phyloP scores from a whole-genome alignment of 2,888 invertebrate species.

The Tethea ocularis region DNA sequence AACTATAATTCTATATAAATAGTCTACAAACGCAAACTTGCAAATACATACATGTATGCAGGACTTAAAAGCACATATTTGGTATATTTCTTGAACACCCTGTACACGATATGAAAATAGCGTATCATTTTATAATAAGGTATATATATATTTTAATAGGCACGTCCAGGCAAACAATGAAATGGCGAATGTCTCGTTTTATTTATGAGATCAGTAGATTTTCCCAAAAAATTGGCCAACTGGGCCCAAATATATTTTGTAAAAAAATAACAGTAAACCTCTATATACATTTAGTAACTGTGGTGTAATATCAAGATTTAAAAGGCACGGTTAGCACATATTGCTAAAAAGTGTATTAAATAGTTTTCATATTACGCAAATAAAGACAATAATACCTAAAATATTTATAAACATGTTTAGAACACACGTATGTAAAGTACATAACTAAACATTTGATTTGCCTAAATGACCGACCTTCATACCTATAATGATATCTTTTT shows the following conservation, averaged over 20 bases:
- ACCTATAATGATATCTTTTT: neutral
- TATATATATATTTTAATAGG: constrained; percentile 49
- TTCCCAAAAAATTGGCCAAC: constrained; percentile 12
- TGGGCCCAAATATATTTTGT: constrained; percentile 26
- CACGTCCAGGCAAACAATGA: constrained; percentile 68
- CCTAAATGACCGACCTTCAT: neutral
- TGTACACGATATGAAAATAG: constrained; percentile 81
- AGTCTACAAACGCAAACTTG: constrained; percentile 76
- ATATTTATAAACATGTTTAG: neutral
- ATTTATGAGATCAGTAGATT: constrained; percentile 75
- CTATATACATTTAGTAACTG: constrained; percentile 31
- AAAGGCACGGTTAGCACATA: constrained; percentile 50
- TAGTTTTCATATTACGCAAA: constrained; percentile 6
- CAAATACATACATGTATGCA: constrained; percentile 54
- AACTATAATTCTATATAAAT: constrained; percentile 29
- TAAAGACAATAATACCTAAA: neutral
- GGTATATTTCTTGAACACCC: constrained; percentile 80
- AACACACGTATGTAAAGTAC: neutral
- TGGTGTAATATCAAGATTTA: constrained; percentile 40
- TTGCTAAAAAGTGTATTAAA: constrained; percentile 1
- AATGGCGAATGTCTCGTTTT: constrained; percentile 55
- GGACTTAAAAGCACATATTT: constrained; percentile 80
- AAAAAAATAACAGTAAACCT: constrained; percentile 21
- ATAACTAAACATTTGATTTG: neutral
- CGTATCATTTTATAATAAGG: constrained; percentile 2